Conservation (phyloP, 2,888 invertebrate genomes). For the Netelia inedita region DNA sequence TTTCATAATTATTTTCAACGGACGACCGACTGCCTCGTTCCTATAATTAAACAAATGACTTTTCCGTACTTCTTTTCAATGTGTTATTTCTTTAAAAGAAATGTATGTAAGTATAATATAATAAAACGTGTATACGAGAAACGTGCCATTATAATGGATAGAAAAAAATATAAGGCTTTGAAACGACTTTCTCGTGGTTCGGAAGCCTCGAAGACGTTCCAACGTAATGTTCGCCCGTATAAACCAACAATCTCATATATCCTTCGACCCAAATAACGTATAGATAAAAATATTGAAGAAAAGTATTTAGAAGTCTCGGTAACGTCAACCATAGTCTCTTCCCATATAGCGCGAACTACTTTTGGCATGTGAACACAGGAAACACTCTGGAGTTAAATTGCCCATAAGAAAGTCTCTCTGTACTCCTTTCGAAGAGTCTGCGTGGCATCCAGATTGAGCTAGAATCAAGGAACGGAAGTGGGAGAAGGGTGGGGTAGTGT, state of each 20-base stretch:
- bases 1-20: too few species aligned
- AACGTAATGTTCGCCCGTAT: not conserved
- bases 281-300: not conserved
- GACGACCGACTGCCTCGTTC: too few species aligned
- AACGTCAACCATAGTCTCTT: slow-evolving; percentile 12
- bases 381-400: slow-evolving; percentile 52
- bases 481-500: not conserved
- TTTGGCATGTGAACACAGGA: slow-evolving; percentile 54
- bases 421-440: not conserved
- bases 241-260: not conserved
- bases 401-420: slow-evolving; percentile 47
- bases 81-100: too few species aligned
- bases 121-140: not conserved
- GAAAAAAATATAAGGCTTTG: not conserved
- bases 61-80: too few species aligned
- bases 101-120: too few species aligned
- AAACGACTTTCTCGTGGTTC: not conserved
- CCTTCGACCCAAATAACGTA: not conserved
- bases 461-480: slow-evolving; percentile 13
- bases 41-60: too few species aligned
- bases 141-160: not conserved
- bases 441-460: slow-evolving; percentile 2
- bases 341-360: slow-evolving; percentile 8
- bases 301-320: slow-evolving; percentile 13
- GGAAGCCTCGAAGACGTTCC: not conserved